Evolutionary conservation across 2,113 vertebrate species (phyloP).

Genomic region (Notarius lentiginosus): DNA sequence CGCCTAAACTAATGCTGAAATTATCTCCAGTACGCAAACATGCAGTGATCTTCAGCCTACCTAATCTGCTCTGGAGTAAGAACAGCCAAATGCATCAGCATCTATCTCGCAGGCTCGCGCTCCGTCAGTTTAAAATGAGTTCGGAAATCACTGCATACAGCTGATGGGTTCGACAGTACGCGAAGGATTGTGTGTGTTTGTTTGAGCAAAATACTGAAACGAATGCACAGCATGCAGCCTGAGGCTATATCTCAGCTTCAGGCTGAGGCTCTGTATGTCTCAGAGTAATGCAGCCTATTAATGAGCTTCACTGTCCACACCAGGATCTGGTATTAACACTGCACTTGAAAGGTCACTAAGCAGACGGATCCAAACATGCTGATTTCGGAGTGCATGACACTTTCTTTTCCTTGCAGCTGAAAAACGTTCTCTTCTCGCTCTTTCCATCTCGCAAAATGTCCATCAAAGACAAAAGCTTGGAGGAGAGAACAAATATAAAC

Average conservation of each 20-base stretch:
- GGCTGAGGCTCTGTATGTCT: not conserved
- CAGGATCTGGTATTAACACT: not conserved
- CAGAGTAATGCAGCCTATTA: slow-evolving; percentile 23
- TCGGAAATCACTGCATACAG: slow-evolving; percentile 22
- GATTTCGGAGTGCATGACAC: not conserved
- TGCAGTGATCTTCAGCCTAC: slow-evolving; percentile 38
- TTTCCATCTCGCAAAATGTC: not conserved
- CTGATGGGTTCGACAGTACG: not conserved
- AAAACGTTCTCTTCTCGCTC: not conserved
- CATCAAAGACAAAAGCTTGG: slow-evolving; percentile 2
- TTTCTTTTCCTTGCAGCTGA: not conserved
- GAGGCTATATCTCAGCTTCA: slow-evolving; percentile 16
- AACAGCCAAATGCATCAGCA: slow-evolving; percentile 40
- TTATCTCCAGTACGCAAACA: slow-evolving; percentile 34
- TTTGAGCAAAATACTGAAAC: slow-evolving; percentile 12
- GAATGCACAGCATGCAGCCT: slow-evolving; percentile 26
- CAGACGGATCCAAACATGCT: not conserved
- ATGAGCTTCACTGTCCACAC: slow-evolving; percentile 37
- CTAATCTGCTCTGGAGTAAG: slow-evolving; percentile 40
- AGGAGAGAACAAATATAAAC: slow-evolving; percentile 6
- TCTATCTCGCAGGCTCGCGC: slow-evolving; percentile 26
- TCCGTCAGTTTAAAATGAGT: slow-evolving; percentile 32
- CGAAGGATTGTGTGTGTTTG: slow-evolving; percentile 1
- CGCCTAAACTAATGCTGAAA: slow-evolving; percentile 49
- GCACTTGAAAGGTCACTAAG: slow-evolving; percentile 28